phyloP scores from a whole-genome alignment of 2,797 vertebrate species.

The Trachops cirrhosus region DNA sequence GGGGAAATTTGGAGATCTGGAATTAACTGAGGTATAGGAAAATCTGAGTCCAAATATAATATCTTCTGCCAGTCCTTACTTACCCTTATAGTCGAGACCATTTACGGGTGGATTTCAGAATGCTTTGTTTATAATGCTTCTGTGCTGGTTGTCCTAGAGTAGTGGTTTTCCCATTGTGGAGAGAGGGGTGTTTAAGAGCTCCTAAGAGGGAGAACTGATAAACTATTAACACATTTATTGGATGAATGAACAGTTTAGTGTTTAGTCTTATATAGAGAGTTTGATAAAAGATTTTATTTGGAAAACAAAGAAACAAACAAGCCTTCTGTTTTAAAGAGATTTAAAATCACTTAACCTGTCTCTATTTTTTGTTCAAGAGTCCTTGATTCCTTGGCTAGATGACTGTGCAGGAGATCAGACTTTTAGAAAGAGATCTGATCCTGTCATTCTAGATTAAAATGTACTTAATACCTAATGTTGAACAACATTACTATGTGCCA shows the following conservation, averaged over 20 bases:
- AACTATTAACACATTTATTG: neutral
- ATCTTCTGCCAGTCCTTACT: neutral
- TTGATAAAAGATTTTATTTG: neutral
- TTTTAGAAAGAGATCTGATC: neutral
- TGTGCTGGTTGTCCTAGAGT: neutral
- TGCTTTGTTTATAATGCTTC: neutral
- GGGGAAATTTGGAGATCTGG: neutral
- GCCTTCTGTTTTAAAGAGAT: neutral
- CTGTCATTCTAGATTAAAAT: neutral
- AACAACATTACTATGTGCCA: neutral
- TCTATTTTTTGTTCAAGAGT: neutral
- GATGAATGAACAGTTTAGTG: neutral
- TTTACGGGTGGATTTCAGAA: neutral
- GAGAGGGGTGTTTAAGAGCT: neutral
- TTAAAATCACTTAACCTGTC: neutral
- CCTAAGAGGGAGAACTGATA: neutral
- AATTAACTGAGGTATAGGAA: neutral
- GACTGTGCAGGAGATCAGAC: neutral
- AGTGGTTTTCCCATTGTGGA: neutral
- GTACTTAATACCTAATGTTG: neutral
- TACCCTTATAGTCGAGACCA: neutral
- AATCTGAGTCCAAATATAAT: neutral
- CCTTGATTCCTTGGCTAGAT: neutral
- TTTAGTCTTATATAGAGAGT: neutral
- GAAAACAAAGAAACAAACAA: neutral